A percentile compares a stretch with the other conserved stretches of the same genome.
phyloP scores from a whole-genome alignment of 1,140 invertebrate species.

The Calliphora vicina region DNA sequence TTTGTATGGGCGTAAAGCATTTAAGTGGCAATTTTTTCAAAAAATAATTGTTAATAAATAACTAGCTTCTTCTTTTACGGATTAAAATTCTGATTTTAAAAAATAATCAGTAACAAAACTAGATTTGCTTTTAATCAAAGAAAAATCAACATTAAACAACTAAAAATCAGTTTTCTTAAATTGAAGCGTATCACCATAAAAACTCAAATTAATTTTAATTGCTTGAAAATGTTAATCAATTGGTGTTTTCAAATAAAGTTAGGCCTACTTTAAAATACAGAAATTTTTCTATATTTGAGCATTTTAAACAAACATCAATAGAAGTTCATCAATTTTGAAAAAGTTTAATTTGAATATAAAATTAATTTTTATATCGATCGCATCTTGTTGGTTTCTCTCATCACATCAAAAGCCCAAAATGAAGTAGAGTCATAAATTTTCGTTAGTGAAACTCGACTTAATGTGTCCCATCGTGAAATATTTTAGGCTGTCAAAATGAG shows the following conservation, averaged over 20 bases:
- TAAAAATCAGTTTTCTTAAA: background rate
- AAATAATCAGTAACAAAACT: too few species aligned
- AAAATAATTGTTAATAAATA: too few species aligned
- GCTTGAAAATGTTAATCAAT: background rate
- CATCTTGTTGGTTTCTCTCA: background rate
- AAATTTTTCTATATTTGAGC: background rate
- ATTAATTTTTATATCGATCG: background rate
- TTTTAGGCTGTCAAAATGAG: background rate
- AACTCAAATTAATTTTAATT: background rate
- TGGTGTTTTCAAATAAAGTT: background rate
- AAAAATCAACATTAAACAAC: too few species aligned
- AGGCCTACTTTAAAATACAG: background rate
- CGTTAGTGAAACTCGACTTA: background rate
- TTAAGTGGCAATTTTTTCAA: too few species aligned
- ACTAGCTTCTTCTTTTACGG: too few species aligned
- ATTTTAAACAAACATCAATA: background rate
- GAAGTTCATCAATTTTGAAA: background rate
- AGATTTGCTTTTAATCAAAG: too few species aligned
- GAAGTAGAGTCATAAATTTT: background rate
- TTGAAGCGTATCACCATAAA: background rate
- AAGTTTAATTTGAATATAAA: background rate
- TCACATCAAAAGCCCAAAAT: background rate
- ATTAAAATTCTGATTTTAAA: too few species aligned
- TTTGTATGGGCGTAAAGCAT: too few species aligned
- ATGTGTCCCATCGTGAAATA: background rate